Evolutionary conservation across 2,113 vertebrate genomes (phyloP), one percentile per base, ranked within the genome.

Genomic region (Myanophis thanlyinensis): DNA sequence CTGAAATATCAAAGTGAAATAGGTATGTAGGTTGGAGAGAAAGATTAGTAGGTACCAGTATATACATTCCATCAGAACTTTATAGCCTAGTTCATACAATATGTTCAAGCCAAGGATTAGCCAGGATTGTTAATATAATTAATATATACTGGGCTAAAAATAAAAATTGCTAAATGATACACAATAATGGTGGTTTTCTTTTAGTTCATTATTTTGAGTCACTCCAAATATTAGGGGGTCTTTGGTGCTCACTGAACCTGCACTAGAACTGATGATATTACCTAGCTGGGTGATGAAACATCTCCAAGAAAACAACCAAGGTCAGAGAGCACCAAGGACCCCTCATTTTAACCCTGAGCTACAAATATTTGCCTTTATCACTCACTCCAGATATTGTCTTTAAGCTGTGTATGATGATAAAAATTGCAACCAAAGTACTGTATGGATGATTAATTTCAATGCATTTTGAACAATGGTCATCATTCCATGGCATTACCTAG

Each of bases 1-100:
- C 99, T 99, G 96, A 52, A 97, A 96, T 88, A 89, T 51, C 62
- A 91, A 47, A 56, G 5, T 89, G 92, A 87, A 10, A 9, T 20
- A 30, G 35, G 92, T 89, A 1, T 52, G 73, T 13, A 54, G 90
- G n/a, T 12, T 20, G 47, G 18, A 93, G 87, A 0, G 0, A 90
- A 89, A 25, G 12, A 7, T 80, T 73, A 51, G 2, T 7, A 12
- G 6, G 48, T 23, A n/a, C n/a, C n/a, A n/a, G n/a, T n/a, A 30
- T 22, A 90, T n/a, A 84, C 2, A 5, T 15, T 56, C 9, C 52
- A 49, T 27, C 9, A 5, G 56, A 27, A 51, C 23, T 87, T 56
- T 86, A 62, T 22, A 44, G 73, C 73, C 3, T 80, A 80, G 35
- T 80, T 80, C 35, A 80, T 40, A 80, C 35, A 80, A 40, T 20